phyloP scores from a whole-genome alignment of 2,888 invertebrate genomes.

The Argynnis bischoffii region DNA sequence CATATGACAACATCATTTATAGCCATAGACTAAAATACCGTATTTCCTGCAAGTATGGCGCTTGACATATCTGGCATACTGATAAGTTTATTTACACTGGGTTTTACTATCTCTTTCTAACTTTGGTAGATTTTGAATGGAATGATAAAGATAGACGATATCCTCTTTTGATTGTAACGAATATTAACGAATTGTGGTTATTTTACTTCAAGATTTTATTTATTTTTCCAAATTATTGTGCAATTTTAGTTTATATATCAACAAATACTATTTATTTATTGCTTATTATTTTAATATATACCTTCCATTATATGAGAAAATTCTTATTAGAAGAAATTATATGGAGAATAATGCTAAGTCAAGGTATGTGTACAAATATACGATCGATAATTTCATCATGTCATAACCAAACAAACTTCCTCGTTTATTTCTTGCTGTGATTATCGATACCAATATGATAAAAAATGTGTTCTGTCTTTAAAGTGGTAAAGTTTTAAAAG shows the following conservation, averaged over 20 bases:
- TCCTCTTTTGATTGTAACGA: slow-evolving; percentile 77
- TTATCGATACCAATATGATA: background rate
- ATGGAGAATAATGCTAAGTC: slow-evolving; percentile 69
- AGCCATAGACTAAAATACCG: slow-evolving; percentile 53
- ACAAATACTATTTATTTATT: slow-evolving; percentile 46
- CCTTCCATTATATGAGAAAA: slow-evolving; percentile 45
- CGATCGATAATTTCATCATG: slow-evolving; percentile 76
- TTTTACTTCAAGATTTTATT: slow-evolving; percentile 63
- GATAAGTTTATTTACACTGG: slow-evolving; percentile 61
- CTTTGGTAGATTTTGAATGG: slow-evolving; percentile 22
- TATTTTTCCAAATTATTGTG: slow-evolving; percentile 61
- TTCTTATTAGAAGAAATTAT: slow-evolving; percentile 44
- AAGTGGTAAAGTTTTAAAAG: background rate
- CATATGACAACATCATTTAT: slow-evolving; percentile 30
- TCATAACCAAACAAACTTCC: slow-evolving; percentile 55
- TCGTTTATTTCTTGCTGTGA: slow-evolving; percentile 32
- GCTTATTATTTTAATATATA: slow-evolving; percentile 44
- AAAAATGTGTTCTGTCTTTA: background rate
- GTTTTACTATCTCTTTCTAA: slow-evolving; percentile 55
- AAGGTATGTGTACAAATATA: slow-evolving; percentile 65
- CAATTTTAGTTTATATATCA: slow-evolving; percentile 54
- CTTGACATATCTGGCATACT: slow-evolving; percentile 49
- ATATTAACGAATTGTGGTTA: slow-evolving; percentile 78
- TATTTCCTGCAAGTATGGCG: slow-evolving; percentile 64
- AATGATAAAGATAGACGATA: slow-evolving; percentile 50